A percentile compares a stretch with the other conserved stretches of the same genome.
These are phyloP conservation scores for Pollicipes pollicipes DNA, from an alignment of 1,140 invertebrate species.

Conservation along the genomic window DNA sequence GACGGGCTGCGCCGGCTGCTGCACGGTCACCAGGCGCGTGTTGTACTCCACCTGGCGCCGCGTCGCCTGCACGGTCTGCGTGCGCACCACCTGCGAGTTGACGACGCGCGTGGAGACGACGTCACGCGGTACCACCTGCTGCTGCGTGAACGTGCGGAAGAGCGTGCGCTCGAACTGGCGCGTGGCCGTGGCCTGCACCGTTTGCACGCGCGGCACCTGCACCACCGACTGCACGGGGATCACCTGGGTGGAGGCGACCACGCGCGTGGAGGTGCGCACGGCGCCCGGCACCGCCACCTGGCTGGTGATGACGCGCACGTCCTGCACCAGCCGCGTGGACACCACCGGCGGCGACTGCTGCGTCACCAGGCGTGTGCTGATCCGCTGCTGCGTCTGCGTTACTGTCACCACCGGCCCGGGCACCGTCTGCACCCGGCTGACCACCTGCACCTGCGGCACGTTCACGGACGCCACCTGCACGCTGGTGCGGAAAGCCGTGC, in stretches of 20 bases:
- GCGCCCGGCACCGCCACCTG: neutral
- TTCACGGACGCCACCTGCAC: neutral
- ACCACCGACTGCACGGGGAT: neutral
- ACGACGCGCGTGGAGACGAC: neutral
- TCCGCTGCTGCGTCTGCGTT: neutral
- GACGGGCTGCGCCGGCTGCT: neutral
- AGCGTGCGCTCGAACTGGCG: neutral
- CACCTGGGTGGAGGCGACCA: neutral
- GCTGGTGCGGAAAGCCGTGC: neutral
- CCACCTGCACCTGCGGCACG: neutral
- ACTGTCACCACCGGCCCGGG: neutral
- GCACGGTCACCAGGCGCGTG: neutral
- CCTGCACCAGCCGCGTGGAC: neutral
- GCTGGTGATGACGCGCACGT: neutral
- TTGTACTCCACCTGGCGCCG: neutral
- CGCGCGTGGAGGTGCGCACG: neutral
- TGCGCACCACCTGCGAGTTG: neutral
- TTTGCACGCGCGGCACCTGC: neutral
- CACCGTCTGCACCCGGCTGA: neutral
- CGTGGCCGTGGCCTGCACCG: neutral
- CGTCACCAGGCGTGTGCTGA: neutral
- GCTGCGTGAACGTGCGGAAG: neutral
- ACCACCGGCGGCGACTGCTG: neutral
- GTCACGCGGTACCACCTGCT: neutral
- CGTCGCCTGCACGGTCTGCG: neutral